Evolutionary conservation across 2,797 vertebrate species (phyloP).

Genomic region (Phylloscopus collybita): DNA sequence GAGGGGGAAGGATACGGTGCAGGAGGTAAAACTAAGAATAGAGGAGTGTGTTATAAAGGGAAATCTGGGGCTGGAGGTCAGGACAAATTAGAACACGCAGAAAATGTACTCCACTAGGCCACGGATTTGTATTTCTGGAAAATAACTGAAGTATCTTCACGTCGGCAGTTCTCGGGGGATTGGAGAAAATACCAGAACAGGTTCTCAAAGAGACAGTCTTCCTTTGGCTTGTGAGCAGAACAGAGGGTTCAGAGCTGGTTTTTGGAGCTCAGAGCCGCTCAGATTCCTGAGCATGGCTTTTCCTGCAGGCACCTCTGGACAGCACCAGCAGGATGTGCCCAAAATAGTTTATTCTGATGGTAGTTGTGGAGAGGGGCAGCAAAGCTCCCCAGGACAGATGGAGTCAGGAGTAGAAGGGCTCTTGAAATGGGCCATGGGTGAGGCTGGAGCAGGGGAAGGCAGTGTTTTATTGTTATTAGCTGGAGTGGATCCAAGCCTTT

Average conservation of each 20-base stretch:
- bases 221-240: background rate
- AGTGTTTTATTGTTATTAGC: background rate
- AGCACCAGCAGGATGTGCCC: background rate
- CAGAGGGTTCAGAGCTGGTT: background rate
- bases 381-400: background rate
- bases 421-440: background rate
- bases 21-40: background rate
- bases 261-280: background rate
- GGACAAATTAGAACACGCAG: background rate
- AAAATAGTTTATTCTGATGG: background rate
- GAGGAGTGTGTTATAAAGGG: background rate
- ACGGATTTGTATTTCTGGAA: constrained; percentile 23
- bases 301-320: background rate
- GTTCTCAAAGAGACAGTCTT: background rate
- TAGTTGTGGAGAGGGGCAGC: background rate
- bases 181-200: background rate
- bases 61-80: constrained; percentile 16
- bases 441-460: background rate
- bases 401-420: background rate
- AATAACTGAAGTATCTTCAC: background rate
- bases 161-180: background rate
- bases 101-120: background rate
- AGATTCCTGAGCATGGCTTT: rapidly evolving
- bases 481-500: constrained; percentile 11
- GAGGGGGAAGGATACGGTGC: background rate